Evolutionary conservation across 2,113 vertebrate genomes (phyloP).

Genomic region (Callithrix jacchus): DNA sequence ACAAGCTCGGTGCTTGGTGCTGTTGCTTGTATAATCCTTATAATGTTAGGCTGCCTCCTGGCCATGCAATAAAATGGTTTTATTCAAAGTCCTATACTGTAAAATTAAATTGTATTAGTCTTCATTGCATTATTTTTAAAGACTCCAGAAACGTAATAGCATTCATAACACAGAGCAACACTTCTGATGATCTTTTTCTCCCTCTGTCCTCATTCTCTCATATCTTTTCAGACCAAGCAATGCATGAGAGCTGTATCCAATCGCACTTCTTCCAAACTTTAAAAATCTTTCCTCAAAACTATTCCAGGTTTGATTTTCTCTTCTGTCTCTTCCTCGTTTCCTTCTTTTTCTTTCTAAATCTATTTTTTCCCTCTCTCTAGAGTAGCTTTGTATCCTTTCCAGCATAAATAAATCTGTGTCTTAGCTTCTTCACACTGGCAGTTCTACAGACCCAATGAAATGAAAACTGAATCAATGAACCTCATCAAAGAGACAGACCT

Average conservation of each 20-base stretch:
- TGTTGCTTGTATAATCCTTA: conserved; percentile 41
- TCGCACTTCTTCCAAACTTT: not conserved
- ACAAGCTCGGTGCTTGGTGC: conserved; percentile 20
- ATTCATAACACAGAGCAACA: conserved; percentile 30
- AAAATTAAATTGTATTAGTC: conserved; percentile 54
- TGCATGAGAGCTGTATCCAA: not conserved
- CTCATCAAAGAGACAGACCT: not conserved
- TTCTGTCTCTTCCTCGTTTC: not conserved
- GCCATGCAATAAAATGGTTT: conserved; percentile 54
- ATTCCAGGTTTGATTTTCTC: not conserved
- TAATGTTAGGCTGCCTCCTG: conserved; percentile 54
- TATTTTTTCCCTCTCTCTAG: not conserved
- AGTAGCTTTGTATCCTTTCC: not conserved
- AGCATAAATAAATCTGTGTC: not conserved
- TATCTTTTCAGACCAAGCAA: not conserved
- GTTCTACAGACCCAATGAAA: not conserved
- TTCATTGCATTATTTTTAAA: conserved; percentile 55
- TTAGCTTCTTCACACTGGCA: not conserved
- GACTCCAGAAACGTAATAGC: conserved; percentile 42
- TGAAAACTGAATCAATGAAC: not conserved
- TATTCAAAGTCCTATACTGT: conserved; percentile 51
- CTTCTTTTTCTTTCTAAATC: not conserved
- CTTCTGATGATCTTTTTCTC: not conserved
- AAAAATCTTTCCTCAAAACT: not conserved
- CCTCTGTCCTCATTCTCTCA: not conserved